Percentiles rank a stretch among this genome's conserved stretches.
These are phyloP conservation scores for Hiodon tergisus DNA, from an alignment of 2,113 vertebrate genomes.

Conservation along the genomic window DNA sequence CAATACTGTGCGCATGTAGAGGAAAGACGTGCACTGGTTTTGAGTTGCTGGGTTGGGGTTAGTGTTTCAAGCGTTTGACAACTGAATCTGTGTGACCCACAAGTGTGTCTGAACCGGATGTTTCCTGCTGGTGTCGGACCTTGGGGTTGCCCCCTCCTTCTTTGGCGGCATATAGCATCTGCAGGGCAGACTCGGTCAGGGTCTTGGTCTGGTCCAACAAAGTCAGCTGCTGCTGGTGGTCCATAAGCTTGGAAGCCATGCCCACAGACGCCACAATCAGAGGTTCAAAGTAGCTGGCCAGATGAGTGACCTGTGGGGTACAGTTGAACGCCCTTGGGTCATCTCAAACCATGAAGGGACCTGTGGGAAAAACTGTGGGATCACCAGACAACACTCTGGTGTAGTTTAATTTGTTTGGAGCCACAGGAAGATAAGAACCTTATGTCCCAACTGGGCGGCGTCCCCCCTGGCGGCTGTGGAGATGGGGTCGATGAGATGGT, in stretches of 20 bases:
- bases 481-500: conserved; percentile 92
- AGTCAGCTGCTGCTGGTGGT: conserved; percentile 96
- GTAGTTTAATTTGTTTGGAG: background rate
- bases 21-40: too few species aligned
- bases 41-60: too few species aligned
- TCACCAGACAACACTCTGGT: background rate
- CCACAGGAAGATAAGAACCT: conserved; percentile 60
- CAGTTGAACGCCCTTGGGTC: background rate
- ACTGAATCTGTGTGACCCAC: too few species aligned
- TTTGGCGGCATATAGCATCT: conserved; percentile 97
- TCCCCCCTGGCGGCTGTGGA: conserved; percentile 87
- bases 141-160: conserved; percentile 97
- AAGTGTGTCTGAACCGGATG: too few species aligned
- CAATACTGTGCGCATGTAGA: too few species aligned
- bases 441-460: conserved; percentile 94
- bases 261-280: conserved; percentile 87
- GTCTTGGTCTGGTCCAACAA: conserved; percentile 97
- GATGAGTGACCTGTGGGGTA: conserved; percentile 77
- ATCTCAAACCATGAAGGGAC: background rate
- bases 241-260: conserved; percentile 82
- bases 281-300: conserved; percentile 94
- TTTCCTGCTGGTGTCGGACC: conserved; percentile 53
- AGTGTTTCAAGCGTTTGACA: too few species aligned
- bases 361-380: background rate
- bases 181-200: conserved; percentile 87